phyloP scores from a whole-genome alignment of 2,797 vertebrate species.

The Lindbergichthys nudifrons region DNA sequence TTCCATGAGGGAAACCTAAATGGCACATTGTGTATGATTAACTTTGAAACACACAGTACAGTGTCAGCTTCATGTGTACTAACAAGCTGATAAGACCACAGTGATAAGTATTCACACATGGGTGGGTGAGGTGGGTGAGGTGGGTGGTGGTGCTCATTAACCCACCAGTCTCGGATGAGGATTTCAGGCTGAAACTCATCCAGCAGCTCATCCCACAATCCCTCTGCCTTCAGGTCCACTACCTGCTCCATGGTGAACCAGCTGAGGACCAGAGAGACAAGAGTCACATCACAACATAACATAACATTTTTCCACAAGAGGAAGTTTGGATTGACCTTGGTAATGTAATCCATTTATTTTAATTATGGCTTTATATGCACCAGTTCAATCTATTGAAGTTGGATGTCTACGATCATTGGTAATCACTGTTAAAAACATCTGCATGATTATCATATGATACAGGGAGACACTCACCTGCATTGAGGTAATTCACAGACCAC shows the following conservation, averaged over 20 bases:
- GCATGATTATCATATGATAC: background rate
- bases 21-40: background rate
- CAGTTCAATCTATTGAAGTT: background rate
- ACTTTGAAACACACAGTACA: background rate
- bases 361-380: background rate
- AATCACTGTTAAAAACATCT: background rate
- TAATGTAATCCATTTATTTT: no score
- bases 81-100: constrained; percentile 14
- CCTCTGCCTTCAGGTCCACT: constrained; percentile 87
- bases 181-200: constrained; percentile 88
- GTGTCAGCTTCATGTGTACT: background rate
- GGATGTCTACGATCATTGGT: background rate
- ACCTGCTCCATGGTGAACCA: constrained; percentile 90
- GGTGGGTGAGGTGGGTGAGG: background rate
- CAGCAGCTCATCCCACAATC: constrained; percentile 88
- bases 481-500: constrained; percentile 74
- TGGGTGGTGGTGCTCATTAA: constrained; percentile 9
- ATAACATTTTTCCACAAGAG: no score
- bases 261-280: constrained; percentile 71
- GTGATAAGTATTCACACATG: constrained; percentile 8
- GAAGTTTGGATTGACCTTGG: no score
- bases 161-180: constrained; percentile 87
- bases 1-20: background rate
- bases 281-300: background rate
- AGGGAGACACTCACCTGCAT: constrained; percentile 68